Evolutionary conservation across 2,113 vertebrate genomes (phyloP).

Genomic region (Isichthys henryi): DNA sequence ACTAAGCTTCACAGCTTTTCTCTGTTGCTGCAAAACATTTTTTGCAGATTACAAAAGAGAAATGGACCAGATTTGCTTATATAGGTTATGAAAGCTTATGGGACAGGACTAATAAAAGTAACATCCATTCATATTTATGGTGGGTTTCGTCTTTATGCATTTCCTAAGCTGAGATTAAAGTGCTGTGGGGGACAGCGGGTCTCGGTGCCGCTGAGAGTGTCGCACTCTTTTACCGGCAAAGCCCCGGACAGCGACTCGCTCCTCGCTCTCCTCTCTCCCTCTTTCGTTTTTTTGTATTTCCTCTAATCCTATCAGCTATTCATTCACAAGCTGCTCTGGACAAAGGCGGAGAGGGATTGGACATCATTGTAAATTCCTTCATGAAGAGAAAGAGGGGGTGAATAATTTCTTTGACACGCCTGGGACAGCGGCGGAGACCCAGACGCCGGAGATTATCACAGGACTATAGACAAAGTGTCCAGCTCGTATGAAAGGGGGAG

Average conservation of each 20-base stretch:
- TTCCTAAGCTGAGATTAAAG: conserved; percentile 34
- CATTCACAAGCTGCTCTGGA: conserved; percentile 40
- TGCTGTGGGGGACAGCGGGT: background rate
- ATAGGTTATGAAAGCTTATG: background rate
- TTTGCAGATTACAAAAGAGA: background rate
- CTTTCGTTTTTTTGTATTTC: conserved; percentile 21
- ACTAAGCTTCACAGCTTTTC: background rate
- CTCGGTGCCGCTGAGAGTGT: background rate
- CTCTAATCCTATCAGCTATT: conserved; percentile 50
- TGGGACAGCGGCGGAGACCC: conserved; percentile 26
- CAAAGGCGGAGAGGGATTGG: conserved; percentile 36
- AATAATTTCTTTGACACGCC: conserved; percentile 46
- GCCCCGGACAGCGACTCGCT: conserved; percentile 11
- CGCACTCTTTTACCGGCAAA: background rate
- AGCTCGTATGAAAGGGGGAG: conserved; percentile 15
- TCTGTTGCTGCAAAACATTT: background rate
- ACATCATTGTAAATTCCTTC: conserved; percentile 43
- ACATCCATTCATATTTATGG: conserved; percentile 35
- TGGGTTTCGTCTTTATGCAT: conserved; percentile 17
- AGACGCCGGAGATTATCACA: conserved; percentile 32
- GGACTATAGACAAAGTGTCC: conserved; percentile 27
- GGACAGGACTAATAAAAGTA: conserved; percentile 12
- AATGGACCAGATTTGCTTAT: background rate
- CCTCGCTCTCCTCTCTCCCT: conserved; percentile 8
- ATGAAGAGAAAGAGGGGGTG: conserved; percentile 42